phyloP scores from a whole-genome alignment of 2,797 vertebrate species.

The Benthosema pterotum region DNA sequence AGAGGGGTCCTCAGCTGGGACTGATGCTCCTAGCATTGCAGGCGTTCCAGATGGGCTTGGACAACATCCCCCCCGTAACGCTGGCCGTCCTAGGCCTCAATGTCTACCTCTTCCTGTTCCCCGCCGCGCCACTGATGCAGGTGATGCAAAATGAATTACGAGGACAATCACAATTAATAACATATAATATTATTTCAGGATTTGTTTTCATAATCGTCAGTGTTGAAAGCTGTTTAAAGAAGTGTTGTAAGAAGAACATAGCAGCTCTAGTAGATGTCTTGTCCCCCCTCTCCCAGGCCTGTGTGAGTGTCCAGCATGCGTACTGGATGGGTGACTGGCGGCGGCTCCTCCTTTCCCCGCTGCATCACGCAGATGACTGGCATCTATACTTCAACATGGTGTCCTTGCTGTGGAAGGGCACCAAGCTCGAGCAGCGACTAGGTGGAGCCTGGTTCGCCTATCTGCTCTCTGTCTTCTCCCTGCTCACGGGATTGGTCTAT shows the following conservation, averaged over 20 bases:
- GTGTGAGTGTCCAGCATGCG: conserved; percentile 86
- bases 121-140: conserved; percentile 75
- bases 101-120: conserved; percentile 87
- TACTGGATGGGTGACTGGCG: conserved; percentile 85
- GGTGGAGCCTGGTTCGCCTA: conserved; percentile 88
- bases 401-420: conserved; percentile 94
- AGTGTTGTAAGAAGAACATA: too few relatives aligned
- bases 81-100: conserved; percentile 88
- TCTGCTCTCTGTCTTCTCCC: conserved; percentile 85
- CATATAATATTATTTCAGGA: too few relatives aligned
- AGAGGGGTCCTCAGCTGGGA: conserved; percentile 79
- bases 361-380: conserved; percentile 91
- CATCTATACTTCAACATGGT: conserved; percentile 97
- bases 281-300: conserved; percentile 58
- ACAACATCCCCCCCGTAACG: conserved; percentile 91
- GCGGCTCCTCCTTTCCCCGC: conserved; percentile 87
- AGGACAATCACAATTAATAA: too few relatives aligned
- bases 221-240: too few relatives aligned
- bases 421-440: conserved; percentile 84
- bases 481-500: conserved; percentile 88
- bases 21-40: conserved; percentile 87
- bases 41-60: conserved; percentile 85
- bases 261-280: too few relatives aligned
- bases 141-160: too few relatives aligned
- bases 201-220: too few relatives aligned